Evolutionary conservation across 1,140 invertebrate genomes (phyloP).

Genomic region (Bombus confusus): DNA sequence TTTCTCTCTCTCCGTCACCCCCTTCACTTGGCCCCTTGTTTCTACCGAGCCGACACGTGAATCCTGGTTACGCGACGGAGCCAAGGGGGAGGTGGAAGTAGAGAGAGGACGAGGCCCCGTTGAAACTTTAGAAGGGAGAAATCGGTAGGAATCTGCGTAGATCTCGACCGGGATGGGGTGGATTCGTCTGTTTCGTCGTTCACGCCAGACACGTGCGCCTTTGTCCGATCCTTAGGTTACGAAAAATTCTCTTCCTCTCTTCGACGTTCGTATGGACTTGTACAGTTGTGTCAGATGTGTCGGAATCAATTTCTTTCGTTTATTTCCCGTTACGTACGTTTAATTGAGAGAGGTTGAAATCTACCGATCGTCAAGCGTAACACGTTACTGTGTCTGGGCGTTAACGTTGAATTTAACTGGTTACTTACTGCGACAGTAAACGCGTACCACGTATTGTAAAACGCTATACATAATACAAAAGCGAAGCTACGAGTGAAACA

Average conservation of each 20-base stretch:
- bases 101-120: slow-evolving; percentile 44
- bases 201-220: slow-evolving; percentile 34
- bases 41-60: slow-evolving; percentile 64
- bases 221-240: background rate
- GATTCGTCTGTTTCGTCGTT: slow-evolving; percentile 58
- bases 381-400: no score
- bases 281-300: no score
- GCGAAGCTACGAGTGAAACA: no score
- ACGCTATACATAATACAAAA: no score
- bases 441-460: no score
- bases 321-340: no score
- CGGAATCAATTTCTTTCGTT: no score
- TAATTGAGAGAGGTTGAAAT: no score
- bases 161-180: slow-evolving; percentile 48
- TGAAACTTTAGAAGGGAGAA: slow-evolving; percentile 65
- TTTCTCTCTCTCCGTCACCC: slow-evolving; percentile 24
- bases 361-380: no score
- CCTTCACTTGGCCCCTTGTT: slow-evolving; percentile 64
- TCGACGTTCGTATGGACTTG: no score
- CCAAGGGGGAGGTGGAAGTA: slow-evolving; percentile 46
- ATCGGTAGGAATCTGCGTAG: slow-evolving; percentile 56
- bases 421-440: no score
- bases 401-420: no score
- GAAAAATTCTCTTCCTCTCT: background rate
- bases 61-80: slow-evolving; percentile 64